phyloP scores from a whole-genome alignment of 2,888 invertebrate species.

The Mystacides longicornis region DNA sequence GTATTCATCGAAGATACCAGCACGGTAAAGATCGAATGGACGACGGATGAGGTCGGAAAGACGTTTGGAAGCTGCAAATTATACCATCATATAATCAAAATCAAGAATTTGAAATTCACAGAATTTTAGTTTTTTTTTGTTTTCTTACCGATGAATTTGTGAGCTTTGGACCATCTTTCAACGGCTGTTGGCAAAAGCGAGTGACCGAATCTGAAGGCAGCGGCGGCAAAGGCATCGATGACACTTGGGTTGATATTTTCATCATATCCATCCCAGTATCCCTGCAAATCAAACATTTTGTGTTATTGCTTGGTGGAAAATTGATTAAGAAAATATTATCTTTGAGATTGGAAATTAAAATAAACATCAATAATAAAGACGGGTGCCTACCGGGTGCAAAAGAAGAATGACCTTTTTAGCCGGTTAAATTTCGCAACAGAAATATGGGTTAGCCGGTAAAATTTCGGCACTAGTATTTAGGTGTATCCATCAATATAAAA shows the following conservation, averaged over 20 bases:
- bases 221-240: slow-evolving; percentile 83
- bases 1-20: slow-evolving; percentile 86
- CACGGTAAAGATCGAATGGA: slow-evolving; percentile 84
- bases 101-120: background rate
- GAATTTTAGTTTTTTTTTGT: background rate
- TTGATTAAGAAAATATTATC: no score
- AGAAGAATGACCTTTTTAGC: no score
- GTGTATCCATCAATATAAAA: no score
- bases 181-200: slow-evolving; percentile 84
- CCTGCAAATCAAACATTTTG: no score
- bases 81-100: background rate
- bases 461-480: no score
- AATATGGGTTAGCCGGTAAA: no score
- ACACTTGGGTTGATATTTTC: slow-evolving; percentile 78
- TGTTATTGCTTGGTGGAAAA: no score
- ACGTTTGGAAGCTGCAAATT: slow-evolving; percentile 74
- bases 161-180: slow-evolving; percentile 91
- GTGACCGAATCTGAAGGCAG: slow-evolving; percentile 88
- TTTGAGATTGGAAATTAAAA: no score
- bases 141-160: slow-evolving; percentile 82
- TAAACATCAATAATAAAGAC: no score
- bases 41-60: slow-evolving; percentile 81
- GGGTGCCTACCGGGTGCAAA: no score
- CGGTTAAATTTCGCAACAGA: no score
- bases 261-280: slow-evolving; percentile 80